A percentile compares a stretch with the other conserved stretches of the same genome.
These are phyloP conservation scores for Byasa hedistus DNA, from an alignment of 2,888 invertebrate genomes.

Conservation along the genomic window DNA sequence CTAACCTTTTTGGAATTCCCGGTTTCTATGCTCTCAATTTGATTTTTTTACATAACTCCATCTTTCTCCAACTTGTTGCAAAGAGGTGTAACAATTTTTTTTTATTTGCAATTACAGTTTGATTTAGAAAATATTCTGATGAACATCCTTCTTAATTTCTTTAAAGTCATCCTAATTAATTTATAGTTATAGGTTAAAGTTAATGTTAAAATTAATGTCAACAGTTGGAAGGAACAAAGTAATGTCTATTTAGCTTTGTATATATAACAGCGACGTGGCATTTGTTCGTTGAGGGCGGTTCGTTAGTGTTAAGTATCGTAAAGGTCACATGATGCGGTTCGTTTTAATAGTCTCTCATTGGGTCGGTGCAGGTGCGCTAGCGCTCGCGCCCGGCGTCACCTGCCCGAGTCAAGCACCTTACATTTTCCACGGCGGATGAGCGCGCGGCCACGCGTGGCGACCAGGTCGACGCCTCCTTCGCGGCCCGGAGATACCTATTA, in stretches of 20 bases:
- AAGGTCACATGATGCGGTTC: constrained; percentile 24
- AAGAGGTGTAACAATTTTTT: too few relatives aligned
- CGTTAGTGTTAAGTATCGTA: constrained; percentile 21
- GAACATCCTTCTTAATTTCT: too few relatives aligned
- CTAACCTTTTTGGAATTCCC: too few relatives aligned
- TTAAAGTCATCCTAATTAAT: not conserved
- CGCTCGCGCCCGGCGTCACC: constrained; percentile 39
- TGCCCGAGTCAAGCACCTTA: constrained; percentile 64
- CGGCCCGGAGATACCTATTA: constrained; percentile 30
- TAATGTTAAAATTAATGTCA: not conserved
- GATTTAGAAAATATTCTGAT: too few relatives aligned
- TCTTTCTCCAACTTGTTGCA: too few relatives aligned
- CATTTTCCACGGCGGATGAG: constrained; percentile 61
- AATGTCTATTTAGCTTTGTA: constrained; percentile 4
- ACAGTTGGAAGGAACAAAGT: not conserved
- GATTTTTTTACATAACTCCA: too few relatives aligned
- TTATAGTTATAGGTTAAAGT: not conserved
- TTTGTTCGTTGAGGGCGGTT: constrained; percentile 13
- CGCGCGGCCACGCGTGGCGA: constrained; percentile 62
- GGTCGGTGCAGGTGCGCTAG: constrained; percentile 25
- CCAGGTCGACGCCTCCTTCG: constrained; percentile 54
- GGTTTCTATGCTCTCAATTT: too few relatives aligned
- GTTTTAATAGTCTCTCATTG: constrained; percentile 19
- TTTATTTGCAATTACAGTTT: too few relatives aligned
- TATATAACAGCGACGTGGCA: constrained; percentile 6